Evolutionary conservation across 2,888 invertebrate genomes (phyloP).

Genomic region (Cyclophora punctaria): DNA sequence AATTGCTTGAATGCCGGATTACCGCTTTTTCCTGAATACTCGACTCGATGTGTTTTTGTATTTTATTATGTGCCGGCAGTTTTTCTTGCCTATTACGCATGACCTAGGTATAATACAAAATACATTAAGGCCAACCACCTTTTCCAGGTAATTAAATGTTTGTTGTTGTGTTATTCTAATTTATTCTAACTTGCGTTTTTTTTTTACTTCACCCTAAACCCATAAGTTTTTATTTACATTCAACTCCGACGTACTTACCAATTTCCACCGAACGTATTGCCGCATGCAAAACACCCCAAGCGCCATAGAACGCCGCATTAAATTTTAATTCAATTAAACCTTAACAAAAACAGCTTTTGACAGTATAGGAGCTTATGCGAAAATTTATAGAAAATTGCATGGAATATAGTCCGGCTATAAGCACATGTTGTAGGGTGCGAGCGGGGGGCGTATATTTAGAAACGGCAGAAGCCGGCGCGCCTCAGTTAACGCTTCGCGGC

Average conservation of each 20-base stretch:
- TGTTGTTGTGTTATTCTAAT: no score
- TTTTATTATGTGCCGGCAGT: neutral
- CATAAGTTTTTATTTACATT: neutral
- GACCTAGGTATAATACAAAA: no score
- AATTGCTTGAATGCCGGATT: conserved; percentile 6
- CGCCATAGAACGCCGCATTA: conserved; percentile 30
- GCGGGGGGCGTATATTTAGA: conserved; percentile 71
- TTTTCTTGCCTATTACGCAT: neutral
- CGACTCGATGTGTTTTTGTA: neutral
- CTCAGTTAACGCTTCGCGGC: conserved; percentile 58
- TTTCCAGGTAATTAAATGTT: no score
- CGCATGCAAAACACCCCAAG: neutral
- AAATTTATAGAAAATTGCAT: conserved; percentile 74
- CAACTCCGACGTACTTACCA: no score
- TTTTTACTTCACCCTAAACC: neutral
- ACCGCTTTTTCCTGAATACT: conserved; percentile 8
- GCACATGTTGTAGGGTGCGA: conserved; percentile 19
- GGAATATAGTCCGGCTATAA: conserved; percentile 53
- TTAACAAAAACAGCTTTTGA: conserved; percentile 68
- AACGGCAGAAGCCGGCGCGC: conserved; percentile 45
- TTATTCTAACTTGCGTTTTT: no score
- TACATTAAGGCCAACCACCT: no score
- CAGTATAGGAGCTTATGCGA: conserved; percentile 68
- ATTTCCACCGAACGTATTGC: neutral
- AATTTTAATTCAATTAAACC: conserved; percentile 60